Base-by-base conservation (phyloP, 2,888 invertebrate species). In the Rutpela maculata region DNA sequence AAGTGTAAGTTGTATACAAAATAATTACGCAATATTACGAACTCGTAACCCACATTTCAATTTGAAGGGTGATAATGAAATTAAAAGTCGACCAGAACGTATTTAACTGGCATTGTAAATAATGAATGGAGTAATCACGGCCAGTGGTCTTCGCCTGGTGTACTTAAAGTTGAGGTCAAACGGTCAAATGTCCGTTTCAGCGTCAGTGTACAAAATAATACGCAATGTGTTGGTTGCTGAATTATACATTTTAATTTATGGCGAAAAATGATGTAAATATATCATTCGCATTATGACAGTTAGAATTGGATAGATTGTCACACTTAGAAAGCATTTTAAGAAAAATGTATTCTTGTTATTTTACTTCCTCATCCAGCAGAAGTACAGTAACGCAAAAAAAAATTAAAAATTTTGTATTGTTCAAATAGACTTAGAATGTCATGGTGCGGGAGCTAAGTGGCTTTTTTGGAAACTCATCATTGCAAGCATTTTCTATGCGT, bases 11-110 rank as follows among this genome's bases (percentile, higher is more conserved):
- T 50, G n/a, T n/a, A 50, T 50, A n/a, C 3, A 15, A 31, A 63
- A 17, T 31, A 10, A 63, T 63, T 35, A 63, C 17, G 62, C 35
- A 63, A 35, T 63, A 63, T 35, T 63, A 63, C 31, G 62, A 31
- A 63, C 17, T 26, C 35, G 35, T n/a, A 35, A 18, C 62, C 31
- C 62, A 38, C 66, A 66, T 17, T 69, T 57, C 69, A 59, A 35
- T 69, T 17, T 26, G 35, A 18, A n/a, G 31, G 57, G 59, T 22
- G 59, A 70, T 70, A 70, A 70, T 70, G 60, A 70, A 60, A 70
- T 70, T 70, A 70, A 70, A 70, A 70, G 60, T 60, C 11, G 38
- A 59, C 35, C 70, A 38, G n/a, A 43, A 65, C 15, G 17, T 35
- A 63, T 63, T 63, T 31, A 17, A 63, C 26, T 63, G 63, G 17